Conservation (phyloP, 2,888 invertebrate species). For the Drosophila mettleri region DNA sequence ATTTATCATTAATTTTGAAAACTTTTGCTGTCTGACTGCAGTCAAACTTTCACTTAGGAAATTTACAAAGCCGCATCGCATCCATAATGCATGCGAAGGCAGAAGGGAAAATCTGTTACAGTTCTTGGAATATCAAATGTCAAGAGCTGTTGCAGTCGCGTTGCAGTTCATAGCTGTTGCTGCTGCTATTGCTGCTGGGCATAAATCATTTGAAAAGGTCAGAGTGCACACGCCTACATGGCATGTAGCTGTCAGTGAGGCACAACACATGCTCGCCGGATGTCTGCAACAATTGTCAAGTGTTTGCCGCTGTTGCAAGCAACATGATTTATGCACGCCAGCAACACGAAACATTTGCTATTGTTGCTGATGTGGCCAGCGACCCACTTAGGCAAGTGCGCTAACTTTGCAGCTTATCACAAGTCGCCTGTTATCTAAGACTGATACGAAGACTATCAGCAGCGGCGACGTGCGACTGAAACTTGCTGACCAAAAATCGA, state of each 20-base stretch:
- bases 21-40: slow-evolving; percentile 14
- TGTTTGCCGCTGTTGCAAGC: slow-evolving; percentile 39
- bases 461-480: slow-evolving; percentile 11
- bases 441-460: slow-evolving; percentile 43
- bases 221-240: slow-evolving; percentile 68
- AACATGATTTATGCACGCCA: slow-evolving; percentile 66
- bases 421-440: slow-evolving; percentile 39
- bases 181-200: slow-evolving; percentile 33
- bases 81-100: slow-evolving; percentile 29
- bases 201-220: slow-evolving; percentile 74
- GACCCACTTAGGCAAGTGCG: slow-evolving; percentile 46
- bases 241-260: slow-evolving; percentile 42
- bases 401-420: slow-evolving; percentile 46
- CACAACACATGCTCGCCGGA: slow-evolving; percentile 65
- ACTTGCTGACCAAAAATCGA: slow-evolving; percentile 22
- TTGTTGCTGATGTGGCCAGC: slow-evolving; percentile 16
- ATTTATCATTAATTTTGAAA: slow-evolving; percentile 51
- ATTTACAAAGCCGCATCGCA: slow-evolving; percentile 24
- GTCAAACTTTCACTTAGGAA: slow-evolving; percentile 59
- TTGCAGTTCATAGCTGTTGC: slow-evolving; percentile 43
- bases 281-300: slow-evolving; percentile 70
- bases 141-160: slow-evolving; percentile 51
- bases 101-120: slow-evolving; percentile 35
- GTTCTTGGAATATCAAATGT: slow-evolving; percentile 47
- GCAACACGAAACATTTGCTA: slow-evolving; percentile 30